A percentile compares a stretch with the other conserved stretches of the same genome.
These are phyloP conservation scores for Adrianichthys oophorus DNA, from an alignment of 2,797 vertebrate species.

Conservation along the genomic window DNA sequence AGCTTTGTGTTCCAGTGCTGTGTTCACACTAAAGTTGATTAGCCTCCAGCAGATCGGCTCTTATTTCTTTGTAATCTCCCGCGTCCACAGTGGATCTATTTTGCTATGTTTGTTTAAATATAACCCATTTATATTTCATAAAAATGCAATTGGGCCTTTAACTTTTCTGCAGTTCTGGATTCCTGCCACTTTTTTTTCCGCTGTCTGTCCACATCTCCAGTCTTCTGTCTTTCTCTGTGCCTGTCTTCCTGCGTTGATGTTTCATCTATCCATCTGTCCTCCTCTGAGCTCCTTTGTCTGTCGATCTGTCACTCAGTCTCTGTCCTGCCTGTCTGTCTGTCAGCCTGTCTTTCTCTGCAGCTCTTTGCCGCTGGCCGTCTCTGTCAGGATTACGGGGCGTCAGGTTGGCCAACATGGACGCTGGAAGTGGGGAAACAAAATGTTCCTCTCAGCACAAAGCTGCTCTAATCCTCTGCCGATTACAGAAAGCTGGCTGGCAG, in stretches of 20 bases:
- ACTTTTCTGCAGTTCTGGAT: slow-evolving; percentile 20
- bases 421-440: slow-evolving; percentile 74
- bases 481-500: slow-evolving; percentile 51
- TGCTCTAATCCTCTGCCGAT: slow-evolving; percentile 66
- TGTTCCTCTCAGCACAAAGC: slow-evolving; percentile 73
- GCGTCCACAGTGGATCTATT: too few species aligned
- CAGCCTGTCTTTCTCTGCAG: not conserved
- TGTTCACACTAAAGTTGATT: too few species aligned
- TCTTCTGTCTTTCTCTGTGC: slow-evolving; percentile 2
- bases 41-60: too few species aligned
- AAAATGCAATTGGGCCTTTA: not conserved
- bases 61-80: too few species aligned
- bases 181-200: slow-evolving; percentile 19
- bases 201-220: slow-evolving; percentile 23
- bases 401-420: slow-evolving; percentile 74
- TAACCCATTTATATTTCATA: too few species aligned
- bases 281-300: slow-evolving; percentile 5
- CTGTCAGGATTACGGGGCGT: slow-evolving; percentile 64
- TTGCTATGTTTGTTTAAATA: too few species aligned
- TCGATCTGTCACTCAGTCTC: slow-evolving; percentile 9
- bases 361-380: not conserved
- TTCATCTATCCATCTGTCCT: slow-evolving; percentile 24
- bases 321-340: slow-evolving; percentile 6
- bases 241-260: slow-evolving; percentile 12
- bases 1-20: too few species aligned